A percentile compares a stretch with the other conserved stretches of the same genome.
phyloP scores from a whole-genome alignment of 1,140 invertebrate species.

The Lasioglossum albipes region DNA sequence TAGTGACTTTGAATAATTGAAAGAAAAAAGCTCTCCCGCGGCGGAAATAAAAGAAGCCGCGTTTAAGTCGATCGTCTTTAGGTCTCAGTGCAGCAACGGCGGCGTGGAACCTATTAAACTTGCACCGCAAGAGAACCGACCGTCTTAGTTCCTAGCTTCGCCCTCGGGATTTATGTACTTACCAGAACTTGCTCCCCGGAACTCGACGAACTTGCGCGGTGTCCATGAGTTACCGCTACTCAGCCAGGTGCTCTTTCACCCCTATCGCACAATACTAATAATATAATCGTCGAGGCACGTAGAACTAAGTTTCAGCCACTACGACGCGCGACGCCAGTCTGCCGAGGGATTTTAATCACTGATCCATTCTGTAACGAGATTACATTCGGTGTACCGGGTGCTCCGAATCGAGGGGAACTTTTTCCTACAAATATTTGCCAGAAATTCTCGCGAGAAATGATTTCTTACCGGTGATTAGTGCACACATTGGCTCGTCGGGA shows the following conservation, averaged over 20 bases:
- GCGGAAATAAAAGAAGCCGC: slow-evolving; percentile 30
- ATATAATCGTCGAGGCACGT: slow-evolving; percentile 49
- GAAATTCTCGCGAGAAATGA: not conserved
- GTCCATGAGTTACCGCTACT: slow-evolving; percentile 16
- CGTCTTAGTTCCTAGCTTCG: slow-evolving; percentile 62
- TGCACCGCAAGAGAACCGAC: slow-evolving; percentile 56
- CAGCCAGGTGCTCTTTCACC: slow-evolving; percentile 27
- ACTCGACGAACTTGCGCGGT: slow-evolving; percentile 58
- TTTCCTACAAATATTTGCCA: not conserved
- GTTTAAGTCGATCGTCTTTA: slow-evolving; percentile 71
- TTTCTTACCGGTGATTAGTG: no score
- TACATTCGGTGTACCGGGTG: not conserved
- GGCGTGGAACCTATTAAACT: slow-evolving; percentile 66
- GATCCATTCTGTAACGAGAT: slow-evolving; percentile 6
- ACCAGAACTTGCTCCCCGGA: slow-evolving; percentile 45
- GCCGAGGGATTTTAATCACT: slow-evolving; percentile 30
- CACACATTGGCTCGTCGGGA: no score
- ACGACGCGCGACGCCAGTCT: not conserved
- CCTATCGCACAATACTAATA: slow-evolving; percentile 43
- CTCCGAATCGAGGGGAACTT: not conserved
- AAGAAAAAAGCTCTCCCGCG: not conserved
- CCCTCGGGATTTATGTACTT: slow-evolving; percentile 68
- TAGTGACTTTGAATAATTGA: not conserved
- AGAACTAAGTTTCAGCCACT: slow-evolving; percentile 29
- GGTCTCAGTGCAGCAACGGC: slow-evolving; percentile 53